phyloP scores from a whole-genome alignment of 2,888 invertebrate species.

The Leucophora obtusa region DNA sequence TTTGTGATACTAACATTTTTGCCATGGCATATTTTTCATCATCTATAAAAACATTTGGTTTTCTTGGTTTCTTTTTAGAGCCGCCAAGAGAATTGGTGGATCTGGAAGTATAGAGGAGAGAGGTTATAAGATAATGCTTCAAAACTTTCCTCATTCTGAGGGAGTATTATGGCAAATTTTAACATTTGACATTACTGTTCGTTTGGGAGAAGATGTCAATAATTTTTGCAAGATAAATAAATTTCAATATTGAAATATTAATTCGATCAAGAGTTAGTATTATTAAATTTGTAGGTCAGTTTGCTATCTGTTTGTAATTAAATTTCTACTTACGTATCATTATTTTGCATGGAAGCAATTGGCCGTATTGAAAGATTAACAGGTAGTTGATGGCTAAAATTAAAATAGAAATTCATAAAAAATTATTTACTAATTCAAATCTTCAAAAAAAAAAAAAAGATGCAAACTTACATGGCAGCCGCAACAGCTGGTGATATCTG shows the following conservation, averaged over 20 bases:
- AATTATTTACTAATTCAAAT: too few species aligned
- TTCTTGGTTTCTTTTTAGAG: constrained; percentile 75
- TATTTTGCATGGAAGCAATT: constrained; percentile 70
- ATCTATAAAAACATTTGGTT: constrained; percentile 77
- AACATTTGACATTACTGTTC: too few species aligned
- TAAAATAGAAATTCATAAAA: too few species aligned
- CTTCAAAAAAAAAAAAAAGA: background rate
- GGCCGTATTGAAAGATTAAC: constrained; percentile 76
- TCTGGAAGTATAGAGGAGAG: constrained; percentile 7
- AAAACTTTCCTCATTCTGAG: too few species aligned
- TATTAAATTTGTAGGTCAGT: too few species aligned
- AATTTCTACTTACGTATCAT: constrained; percentile 69
- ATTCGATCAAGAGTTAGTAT: too few species aligned
- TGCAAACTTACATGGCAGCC: constrained; percentile 66
- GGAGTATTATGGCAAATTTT: too few species aligned
- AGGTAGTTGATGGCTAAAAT: constrained; percentile 72
- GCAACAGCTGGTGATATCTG: constrained; percentile 70
- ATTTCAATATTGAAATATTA: too few species aligned
- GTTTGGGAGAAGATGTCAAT: too few species aligned
- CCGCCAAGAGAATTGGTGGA: constrained; percentile 35
- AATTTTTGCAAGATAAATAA: too few species aligned
- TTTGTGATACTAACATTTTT: constrained; percentile 76
- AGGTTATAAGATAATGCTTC: too few species aligned
- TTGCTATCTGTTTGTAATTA: too few species aligned
- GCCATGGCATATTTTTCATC: constrained; percentile 78